Base-by-base conservation (phyloP, 2,797 vertebrate species). In the Eurystomus glaucurus region DNA sequence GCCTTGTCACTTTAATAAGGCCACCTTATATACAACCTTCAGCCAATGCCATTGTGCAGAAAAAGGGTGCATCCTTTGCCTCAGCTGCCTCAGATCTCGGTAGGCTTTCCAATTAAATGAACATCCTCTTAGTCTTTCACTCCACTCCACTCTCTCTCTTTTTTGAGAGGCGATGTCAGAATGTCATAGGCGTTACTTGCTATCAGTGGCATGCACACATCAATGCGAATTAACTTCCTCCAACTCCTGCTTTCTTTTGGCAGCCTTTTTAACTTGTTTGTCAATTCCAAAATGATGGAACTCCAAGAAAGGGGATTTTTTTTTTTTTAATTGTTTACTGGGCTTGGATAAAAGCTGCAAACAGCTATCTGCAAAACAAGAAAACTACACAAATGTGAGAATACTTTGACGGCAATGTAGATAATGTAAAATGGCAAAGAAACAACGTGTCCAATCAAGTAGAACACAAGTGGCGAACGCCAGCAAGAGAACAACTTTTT, bases 1-100 rank as follows among this genome's bases (percentile, higher is more conserved):
- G 98, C 98, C 98, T 98, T 98, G 98, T 98, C 98, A 98, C 98
- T 99, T 99, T 99, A 98, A 98, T 99, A 99, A 99, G 99, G 99
- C 97, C 93, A 97, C 97, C 98, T 98, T 98, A 98, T 98, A 99
- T 98, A 99, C 99, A 99, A 98, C 98, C 98, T 98, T 98, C 98
- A 99, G 97, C 98, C 98, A 98, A 95, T 85, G 95, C 98, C 98
- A 98, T 98, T 98, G 98, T 98, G 97, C 97, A 94, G 96, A 97
- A 97, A 98, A 97, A 97, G 95, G 85, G 97, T 90, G 96, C 97
- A 96, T 97, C 98, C 93, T 96, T 96, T 93, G 94, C 97, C 97
- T 97, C 96, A 91, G 97, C 97, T 97, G 93, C 98, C 97, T 97
- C 96, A 96, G 97, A 97, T 96, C 98, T 98, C 98, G 96, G 98